A percentile compares a stretch with the other conserved stretches of the same genome.
These are phyloP conservation scores for Harpagifer antarcticus DNA, from an alignment of 2,797 vertebrate genomes.

Conservation along the genomic window DNA sequence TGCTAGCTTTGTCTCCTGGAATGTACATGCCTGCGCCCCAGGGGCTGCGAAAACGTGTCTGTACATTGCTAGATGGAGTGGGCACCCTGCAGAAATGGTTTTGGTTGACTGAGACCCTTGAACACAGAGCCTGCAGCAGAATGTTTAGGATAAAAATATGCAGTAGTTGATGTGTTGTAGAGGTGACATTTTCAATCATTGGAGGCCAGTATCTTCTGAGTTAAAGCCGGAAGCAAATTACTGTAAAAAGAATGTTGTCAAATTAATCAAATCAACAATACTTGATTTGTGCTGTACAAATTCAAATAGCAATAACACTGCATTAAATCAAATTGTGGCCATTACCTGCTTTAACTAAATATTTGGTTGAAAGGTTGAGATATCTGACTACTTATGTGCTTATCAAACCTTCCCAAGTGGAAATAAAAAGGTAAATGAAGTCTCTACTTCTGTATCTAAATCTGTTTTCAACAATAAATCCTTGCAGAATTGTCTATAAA, in stretches of 20 bases:
- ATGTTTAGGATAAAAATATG: constrained; percentile 33
- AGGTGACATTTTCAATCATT: constrained; percentile 17
- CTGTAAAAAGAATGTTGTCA: not conserved
- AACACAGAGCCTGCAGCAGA: constrained; percentile 52
- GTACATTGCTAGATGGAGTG: constrained; percentile 82
- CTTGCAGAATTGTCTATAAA: constrained; percentile 7
- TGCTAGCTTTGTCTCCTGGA: constrained; percentile 85
- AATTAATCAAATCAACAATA: not conserved
- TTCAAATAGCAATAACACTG: not conserved
- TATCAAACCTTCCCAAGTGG: not conserved
- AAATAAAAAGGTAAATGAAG: not conserved
- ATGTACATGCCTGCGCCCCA: constrained; percentile 83
- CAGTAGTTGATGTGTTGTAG: constrained; percentile 18
- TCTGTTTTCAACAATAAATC: not conserved
- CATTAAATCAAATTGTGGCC: not conserved
- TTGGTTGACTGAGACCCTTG: constrained; percentile 42
- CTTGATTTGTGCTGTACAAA: constrained; percentile 1
- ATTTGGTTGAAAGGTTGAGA: not conserved
- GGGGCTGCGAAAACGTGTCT: constrained; percentile 87
- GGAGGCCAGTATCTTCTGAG: constrained; percentile 1
- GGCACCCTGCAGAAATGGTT: constrained; percentile 81
- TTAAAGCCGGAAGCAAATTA: not conserved
- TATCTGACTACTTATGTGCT: not conserved
- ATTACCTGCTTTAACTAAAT: not conserved
- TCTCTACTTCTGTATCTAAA: not conserved